Evolutionary conservation across 2,888 invertebrate species (phyloP).

Genomic region (Sylvicola fuscatus): DNA sequence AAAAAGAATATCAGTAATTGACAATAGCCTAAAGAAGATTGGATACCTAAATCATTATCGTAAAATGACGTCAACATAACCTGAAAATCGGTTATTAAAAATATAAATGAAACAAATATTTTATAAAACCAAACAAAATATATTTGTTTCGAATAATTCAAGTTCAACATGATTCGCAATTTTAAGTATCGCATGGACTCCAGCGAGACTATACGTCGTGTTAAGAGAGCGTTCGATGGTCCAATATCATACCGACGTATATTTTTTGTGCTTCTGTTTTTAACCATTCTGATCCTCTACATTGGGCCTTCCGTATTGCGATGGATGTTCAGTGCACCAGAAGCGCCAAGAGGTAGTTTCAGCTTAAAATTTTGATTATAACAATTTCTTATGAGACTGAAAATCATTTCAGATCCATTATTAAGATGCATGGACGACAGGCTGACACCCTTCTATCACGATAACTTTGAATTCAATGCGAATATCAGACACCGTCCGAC

Average conservation of each 20-base stretch:
- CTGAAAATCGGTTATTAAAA: too few species aligned
- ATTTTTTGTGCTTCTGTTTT: conserved; percentile 26
- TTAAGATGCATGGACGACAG: conserved; percentile 45
- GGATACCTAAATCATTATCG: too few species aligned
- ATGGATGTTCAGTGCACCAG: conserved; percentile 34
- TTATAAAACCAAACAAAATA: too few species aligned
- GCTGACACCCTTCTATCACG: conserved; percentile 35
- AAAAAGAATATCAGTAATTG: too few species aligned
- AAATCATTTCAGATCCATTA: conserved; percentile 26
- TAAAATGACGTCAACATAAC: too few species aligned
- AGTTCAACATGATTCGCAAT: conserved; percentile 17
- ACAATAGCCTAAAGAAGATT: too few species aligned
- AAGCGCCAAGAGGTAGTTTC: conserved; percentile 20
- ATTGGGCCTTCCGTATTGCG: conserved; percentile 40
- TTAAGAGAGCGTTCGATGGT: conserved; percentile 19
- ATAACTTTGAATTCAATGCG: conserved; percentile 42
- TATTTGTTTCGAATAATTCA: too few species aligned
- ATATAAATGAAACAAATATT: too few species aligned
- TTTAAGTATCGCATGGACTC: conserved; percentile 22
- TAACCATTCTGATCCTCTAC: conserved; percentile 38
- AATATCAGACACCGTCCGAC: conserved; percentile 39
- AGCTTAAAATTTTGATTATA: not conserved
- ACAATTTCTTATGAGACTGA: conserved; percentile 1
- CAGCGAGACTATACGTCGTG: conserved; percentile 17
- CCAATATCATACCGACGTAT: conserved; percentile 21